Evolutionary conservation across 2,113 vertebrate species (phyloP), one percentile per base, ranked within the genome.

Genomic region (Reinhardtius hippoglossoides): DNA sequence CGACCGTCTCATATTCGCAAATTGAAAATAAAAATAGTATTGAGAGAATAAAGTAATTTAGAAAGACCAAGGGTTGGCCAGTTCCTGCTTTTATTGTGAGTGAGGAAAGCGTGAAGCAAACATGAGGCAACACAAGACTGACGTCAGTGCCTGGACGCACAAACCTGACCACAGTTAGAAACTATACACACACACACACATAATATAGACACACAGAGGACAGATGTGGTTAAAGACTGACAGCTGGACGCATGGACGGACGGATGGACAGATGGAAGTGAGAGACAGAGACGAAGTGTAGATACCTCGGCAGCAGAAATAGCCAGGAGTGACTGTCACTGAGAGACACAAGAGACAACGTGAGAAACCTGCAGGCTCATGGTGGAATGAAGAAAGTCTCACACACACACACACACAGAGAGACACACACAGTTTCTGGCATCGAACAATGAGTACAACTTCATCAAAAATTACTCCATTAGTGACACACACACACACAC

Each of bases 261-360:
- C 55, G 55, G 61, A 9, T 46, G 21, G 2, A 78, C 71, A 81
- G 76, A 83, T 74, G 73, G 69, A 31, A 82, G 83, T 56, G 73
- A 87, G 71, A 85, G 74, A 87, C 79, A 86, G 76, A 85, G 70
- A 91, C 77, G 83, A 82, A 86, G 83, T 42, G 88, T 92, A 94
- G 92, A 92, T 95, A 95, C 95, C 95, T 95, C 95, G 92, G 89
- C 93, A 95, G 95, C 93, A 95, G 95, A 95, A 95, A 94, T 94
- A 95, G 92, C 94, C 94, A 85, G 94, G 93, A 91, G 95, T 95
- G 90, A 95, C 95, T 63, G 95, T 92, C 94, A 95, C 95, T 95
- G 68, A 95, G 94, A 94, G 93, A 95, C 92, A 95, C 89, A 94
- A 93, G 91, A 95, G 94, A 94, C 93, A 95, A 81, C 73, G 85